Evolutionary conservation across 37 sponge, comb jelly and placozoan genomes (phyloP).

Genomic region (Amphimedon queenslandica): DNA sequence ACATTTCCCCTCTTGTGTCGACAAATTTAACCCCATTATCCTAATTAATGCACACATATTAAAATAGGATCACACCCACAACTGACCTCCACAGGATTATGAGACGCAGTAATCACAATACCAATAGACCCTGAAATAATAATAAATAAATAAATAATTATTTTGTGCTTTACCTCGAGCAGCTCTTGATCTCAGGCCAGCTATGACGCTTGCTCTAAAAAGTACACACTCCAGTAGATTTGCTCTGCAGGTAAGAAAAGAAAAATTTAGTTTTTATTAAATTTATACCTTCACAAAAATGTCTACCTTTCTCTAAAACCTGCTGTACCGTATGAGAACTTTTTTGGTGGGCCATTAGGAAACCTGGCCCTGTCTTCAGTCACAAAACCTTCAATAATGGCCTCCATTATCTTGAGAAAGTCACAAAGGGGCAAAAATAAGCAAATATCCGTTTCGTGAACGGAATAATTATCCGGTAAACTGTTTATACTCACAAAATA

Average conservation of each 20-base stretch:
- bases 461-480: no score
- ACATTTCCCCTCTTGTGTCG: conserved; percentile 93
- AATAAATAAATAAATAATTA: neutral
- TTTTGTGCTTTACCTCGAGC: conserved; percentile 30
- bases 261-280: no score
- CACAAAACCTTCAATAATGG: neutral
- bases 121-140: conserved; percentile 65
- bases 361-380: conserved; percentile 29
- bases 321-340: conserved; percentile 90
- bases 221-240: conserved; percentile 68
- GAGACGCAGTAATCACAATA: conserved; percentile 96
- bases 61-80: conserved; percentile 8
- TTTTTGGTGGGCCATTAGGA: conserved; percentile 12
- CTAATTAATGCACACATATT: conserved; percentile 6
- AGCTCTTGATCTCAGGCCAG: conserved; percentile 71
- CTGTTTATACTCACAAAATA: no score
- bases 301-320: conserved; percentile 86
- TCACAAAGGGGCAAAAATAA: no score
- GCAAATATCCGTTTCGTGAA: no score
- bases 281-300: neutral
- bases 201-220: conserved; percentile 85
- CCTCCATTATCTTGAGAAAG: conserved; percentile 22
- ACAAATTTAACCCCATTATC: conserved; percentile 98
- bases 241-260: conserved; percentile 36
- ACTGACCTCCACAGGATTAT: conserved; percentile 85